Conservation (phyloP, 53 echinoderm and acorn worm species). For the Pentamera pediparva region DNA sequence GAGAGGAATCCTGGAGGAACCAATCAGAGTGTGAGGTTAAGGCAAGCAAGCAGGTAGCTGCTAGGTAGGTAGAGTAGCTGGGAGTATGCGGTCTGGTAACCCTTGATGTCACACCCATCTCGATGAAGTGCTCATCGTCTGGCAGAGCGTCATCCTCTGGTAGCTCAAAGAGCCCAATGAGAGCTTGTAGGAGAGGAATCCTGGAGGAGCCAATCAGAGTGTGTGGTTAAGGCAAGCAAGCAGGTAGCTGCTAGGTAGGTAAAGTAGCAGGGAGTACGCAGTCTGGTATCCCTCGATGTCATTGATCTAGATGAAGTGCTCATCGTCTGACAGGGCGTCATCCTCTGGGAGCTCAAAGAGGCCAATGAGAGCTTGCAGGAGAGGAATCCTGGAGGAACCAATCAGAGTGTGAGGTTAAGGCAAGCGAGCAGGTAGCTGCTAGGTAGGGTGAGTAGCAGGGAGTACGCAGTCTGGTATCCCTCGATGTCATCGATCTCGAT, state of each 20-base stretch:
- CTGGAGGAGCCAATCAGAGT: no score
- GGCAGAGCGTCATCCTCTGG: constrained; percentile 83
- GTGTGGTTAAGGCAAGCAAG: no score
- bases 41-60: not conserved
- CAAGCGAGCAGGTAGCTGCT: no score
- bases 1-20: constrained; percentile 53
- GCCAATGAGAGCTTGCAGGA: constrained; percentile 84
- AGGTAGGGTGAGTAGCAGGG: no score
- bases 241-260: no score
- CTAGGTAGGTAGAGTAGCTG: constrained; percentile 45
- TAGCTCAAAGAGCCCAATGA: constrained; percentile 86
- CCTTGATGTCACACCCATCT: constrained; percentile 88
- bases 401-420: no score
- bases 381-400: constrained; percentile 72
- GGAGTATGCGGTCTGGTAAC: constrained; percentile 91
- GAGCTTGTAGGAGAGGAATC: constrained; percentile 75
- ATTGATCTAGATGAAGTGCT: constrained; percentile 96
- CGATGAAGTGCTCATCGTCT: constrained; percentile 97
- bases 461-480: constrained; percentile 88
- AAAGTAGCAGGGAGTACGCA: constrained; percentile 82
- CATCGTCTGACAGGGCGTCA: constrained; percentile 81
- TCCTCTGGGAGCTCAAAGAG: constrained; percentile 91
- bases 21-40: not conserved
- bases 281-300: constrained; percentile 93
- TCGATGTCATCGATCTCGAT: constrained; percentile 96